Base-by-base conservation (phyloP, 1,140 invertebrate genomes). In the Palaemon carinicauda region DNA sequence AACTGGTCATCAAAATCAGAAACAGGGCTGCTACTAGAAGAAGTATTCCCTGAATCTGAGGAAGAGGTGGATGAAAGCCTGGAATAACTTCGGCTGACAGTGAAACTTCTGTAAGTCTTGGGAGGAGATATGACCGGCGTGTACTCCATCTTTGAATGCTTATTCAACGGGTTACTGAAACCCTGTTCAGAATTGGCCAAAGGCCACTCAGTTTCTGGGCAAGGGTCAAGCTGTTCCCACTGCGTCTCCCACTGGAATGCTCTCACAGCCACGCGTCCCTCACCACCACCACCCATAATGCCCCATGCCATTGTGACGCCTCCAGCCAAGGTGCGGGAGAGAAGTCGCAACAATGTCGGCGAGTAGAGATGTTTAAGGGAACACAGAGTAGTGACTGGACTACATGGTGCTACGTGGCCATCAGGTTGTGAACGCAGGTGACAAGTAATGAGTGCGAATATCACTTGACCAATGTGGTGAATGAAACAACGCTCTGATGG, bases 231-330 rank as follows among this genome's bases (percentile, higher is more conserved):
- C 85, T 87, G 79, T 53, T 87, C 85, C 85, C 85, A 87, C 80
- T 82, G 85, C 19, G 85, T 87, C 73, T 87, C 85, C 85, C 85
- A 87, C 80, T 87, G 85, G 71, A 82, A 81, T 9, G 85, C 85
- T 51, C 85, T 29, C 29, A 81, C 85, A 33, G 85, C 85, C 10
- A 87, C 85, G n/a, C 85, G 51, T 19, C 85, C 85, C 85, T 87
- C 85, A 1, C 85, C 85, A 2, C 85, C 79, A 12, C 85, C 85
- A 41, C 85, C 85, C 79, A 87, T 81, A 69, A 74, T 73, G 1
- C 79, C 85, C 85, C 85, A 87, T 15, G 85, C 85, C 85, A 77
- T 54, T 19, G 31, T 82, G 29, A 87, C 85, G 14, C 80, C 79
- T 24, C 85, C 85, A 14, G 85, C 85, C 69, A 87, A 54, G 27